Conservation (phyloP, 2,888 invertebrate species). For the Tryphoninae sp. region DNA sequence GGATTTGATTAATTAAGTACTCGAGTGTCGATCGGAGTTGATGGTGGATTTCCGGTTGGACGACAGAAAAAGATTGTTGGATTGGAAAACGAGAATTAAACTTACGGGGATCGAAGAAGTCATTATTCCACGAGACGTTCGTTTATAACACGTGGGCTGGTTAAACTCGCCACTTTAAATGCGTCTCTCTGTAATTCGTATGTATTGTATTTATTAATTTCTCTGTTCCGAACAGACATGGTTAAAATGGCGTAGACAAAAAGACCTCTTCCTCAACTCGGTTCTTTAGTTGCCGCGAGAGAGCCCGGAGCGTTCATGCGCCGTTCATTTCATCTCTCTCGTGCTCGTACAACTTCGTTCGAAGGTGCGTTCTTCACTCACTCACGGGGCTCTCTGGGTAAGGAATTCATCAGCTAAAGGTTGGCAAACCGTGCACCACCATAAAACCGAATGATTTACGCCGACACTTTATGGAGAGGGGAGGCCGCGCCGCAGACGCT, state of each 20-base stretch:
- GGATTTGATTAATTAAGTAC: too few relatives aligned
- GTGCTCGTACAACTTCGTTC: conserved; percentile 16
- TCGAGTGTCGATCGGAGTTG: too few relatives aligned
- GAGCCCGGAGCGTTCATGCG: conserved; percentile 23
- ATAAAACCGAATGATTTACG: conserved; percentile 81
- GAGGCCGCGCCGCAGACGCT: conserved; percentile 73
- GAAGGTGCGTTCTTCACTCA: conserved; percentile 62
- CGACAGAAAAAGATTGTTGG: too few relatives aligned
- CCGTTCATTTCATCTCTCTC: background rate
- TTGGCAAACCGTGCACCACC: conserved; percentile 81
- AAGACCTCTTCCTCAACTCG: conserved; percentile 30
- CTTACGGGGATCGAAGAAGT: background rate
- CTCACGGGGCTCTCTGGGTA: conserved; percentile 69
- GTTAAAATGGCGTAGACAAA: conserved; percentile 45
- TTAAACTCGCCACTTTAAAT: conserved; percentile 36
- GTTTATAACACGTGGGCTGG: conserved; percentile 21
- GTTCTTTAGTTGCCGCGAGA: conserved; percentile 47
- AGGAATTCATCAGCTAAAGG: conserved; percentile 81
- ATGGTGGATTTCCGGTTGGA: too few relatives aligned
- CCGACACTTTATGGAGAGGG: conserved; percentile 79
- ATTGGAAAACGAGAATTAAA: background rate
- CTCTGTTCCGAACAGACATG: conserved; percentile 25
- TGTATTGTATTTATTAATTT: conserved; percentile 47
- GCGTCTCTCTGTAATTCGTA: conserved; percentile 33
- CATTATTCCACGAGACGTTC: conserved; percentile 24